Base-by-base conservation (phyloP, 1,140 invertebrate genomes). In the Oreohelix idahoensis region DNA sequence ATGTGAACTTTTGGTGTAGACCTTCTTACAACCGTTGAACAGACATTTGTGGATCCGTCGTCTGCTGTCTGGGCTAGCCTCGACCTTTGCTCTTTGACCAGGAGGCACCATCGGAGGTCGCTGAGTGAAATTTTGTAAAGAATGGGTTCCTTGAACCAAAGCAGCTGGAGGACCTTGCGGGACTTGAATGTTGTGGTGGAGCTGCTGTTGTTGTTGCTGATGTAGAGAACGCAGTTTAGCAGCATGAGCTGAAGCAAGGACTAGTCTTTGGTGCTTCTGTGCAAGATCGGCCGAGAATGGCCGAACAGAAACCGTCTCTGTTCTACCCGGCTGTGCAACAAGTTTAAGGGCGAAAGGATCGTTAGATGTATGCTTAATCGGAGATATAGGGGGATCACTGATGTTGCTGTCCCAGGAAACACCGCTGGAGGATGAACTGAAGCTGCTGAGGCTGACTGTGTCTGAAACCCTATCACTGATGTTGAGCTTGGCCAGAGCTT, bases 1-100 rank as follows among this genome's bases (percentile, higher is more conserved):
- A 93, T 99, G 98, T 86, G 98, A 99, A 93, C 97, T 98, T 94
- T 99, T 99, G 71, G 98, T 99, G 93, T 99, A 99, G 66, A 99
- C 97, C 94, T 99, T 99, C 89, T 96, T 96, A 93, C 98, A 99
- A 89, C 97, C 98, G 97, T 94, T 95, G 42, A 97, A 97, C 86
- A 97, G 96, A 92, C 97, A 98, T 89, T 91, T 89, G 81, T 92
- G 91, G 78, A 91, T 89, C 51, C 91, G 70, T 36, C 91, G 70
- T 73, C 90, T 87, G 58, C 85, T 84, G 82, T 92, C 92, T 13
- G 90, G 89, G 82, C 90, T 91, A 23, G 88, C 75, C 49, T 92
- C 91, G 15, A 80, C 26, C 79, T 53, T 82, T 23, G 29, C 26
- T 29, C 71, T 74, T 26, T 74, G 70, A 42, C 42, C 71, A 0